Conservation (phyloP, 2,797 vertebrate species). For the Sarcoramphus papa region DNA sequence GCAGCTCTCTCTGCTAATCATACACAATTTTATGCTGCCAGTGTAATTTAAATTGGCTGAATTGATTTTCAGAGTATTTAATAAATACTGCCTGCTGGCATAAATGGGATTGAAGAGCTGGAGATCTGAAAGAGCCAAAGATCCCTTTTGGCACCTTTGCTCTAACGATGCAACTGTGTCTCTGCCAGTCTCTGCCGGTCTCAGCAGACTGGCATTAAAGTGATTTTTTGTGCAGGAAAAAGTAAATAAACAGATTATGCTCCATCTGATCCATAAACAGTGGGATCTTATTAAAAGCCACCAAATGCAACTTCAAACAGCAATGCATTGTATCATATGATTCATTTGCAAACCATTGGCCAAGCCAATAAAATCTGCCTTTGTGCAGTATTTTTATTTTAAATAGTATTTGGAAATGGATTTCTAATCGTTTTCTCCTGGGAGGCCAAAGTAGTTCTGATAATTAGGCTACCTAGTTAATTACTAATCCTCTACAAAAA, state of each 20-base stretch:
- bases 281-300: conserved; percentile 8
- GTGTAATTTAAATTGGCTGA: conserved; percentile 1
- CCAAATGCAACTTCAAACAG: conserved; percentile 3
- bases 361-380: neutral
- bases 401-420: neutral
- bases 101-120: neutral
- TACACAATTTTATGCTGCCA: neutral
- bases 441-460: neutral
- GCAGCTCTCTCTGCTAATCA: neutral
- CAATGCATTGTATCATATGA: neutral
- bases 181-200: conserved; percentile 31
- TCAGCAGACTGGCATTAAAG: conserved; percentile 22
- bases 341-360: neutral
- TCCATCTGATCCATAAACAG: conserved; percentile 35
- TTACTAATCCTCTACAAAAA: conserved; percentile 6
- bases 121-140: conserved; percentile 39
- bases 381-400: conserved; percentile 18
- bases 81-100: conserved; percentile 53
- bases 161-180: conserved; percentile 51
- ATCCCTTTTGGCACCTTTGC: conserved; percentile 41
- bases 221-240: neutral
- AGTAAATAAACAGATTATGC: conserved; percentile 51
- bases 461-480: conserved; percentile 4
- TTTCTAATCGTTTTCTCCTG: neutral
- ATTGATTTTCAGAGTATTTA: conserved; percentile 30